Evolutionary conservation across 2,113 vertebrate genomes (phyloP), one percentile per base, ranked within the genome.

Genomic region (Corvus hawaiiensis): DNA sequence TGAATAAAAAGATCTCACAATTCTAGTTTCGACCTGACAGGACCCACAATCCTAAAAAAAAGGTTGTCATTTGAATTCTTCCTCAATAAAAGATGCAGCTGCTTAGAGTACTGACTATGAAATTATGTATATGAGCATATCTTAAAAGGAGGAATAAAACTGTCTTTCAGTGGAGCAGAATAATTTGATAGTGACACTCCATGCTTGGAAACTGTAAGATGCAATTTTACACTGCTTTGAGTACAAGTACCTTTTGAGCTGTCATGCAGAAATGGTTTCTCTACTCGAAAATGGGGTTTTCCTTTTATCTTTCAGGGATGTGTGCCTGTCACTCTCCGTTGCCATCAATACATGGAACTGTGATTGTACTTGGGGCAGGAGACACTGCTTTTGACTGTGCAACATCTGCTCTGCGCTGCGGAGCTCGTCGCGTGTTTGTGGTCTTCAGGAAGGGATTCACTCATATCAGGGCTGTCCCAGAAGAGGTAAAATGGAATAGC

Each of bases 351-450:
- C 97, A 77, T 85, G 99, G 99, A n/a, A 96, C 97, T 6, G 99
- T 99, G 96, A 98, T 99, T 48, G 99, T 99, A 46, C 97, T 99
- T 9, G 99, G 99, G 48, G 98, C 99, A 11, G 99, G 99, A 68
- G 99, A 99, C 98, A 99, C 99, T 3, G 99, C 99, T 28, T 99
- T 99, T 77, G 99, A 99, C 98, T 99, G 99, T 41, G 99, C 99
- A 37, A 99, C 99, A 44, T 99, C 99, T 26, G 99, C 99, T 61
- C 97, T 99, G 61, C 99, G 99, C 84, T 99, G 99, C 33, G 99
- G 99, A 79, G 99, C 99, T 95, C 98, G 84, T 20, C 98, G 98
- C 2, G 99, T 99, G 37, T 99, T 98, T 49, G 96, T 99, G 73
- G 99, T 98, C 93, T 99, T 99, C 98, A 98, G 99, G 94, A 99